Base-by-base conservation (phyloP, 2,888 invertebrate genomes). In the Chalcosyrphus nemorum region DNA sequence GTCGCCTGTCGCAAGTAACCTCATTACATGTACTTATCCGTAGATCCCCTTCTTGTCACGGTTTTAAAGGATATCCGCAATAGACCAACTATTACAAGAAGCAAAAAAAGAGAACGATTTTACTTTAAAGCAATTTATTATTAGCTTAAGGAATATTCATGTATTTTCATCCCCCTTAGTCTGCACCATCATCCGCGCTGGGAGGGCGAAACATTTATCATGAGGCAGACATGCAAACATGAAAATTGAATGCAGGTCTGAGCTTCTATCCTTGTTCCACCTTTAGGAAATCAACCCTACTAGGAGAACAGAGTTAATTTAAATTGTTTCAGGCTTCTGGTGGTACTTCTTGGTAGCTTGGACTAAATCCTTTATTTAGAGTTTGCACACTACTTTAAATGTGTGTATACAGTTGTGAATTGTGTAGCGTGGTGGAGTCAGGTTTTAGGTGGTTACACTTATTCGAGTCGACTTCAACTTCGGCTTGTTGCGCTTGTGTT, bases 161-260 rank as follows among this genome's bases (percentile, higher is more conserved):
- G 75, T 41, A 45, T 56, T 66, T 65, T 21, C 47, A 57, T 57
- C 45, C 65, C 65, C 29, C 29, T 29, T 35, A 52, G 66, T 59
- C 56, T 56, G 50, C 47, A 61, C 45, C 76, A 52, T 63, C 54
- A 52, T 41, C 29, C 54, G 47, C 21, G n/a, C 19, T 13, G 21
- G 13, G 17, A 21, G 29, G 52, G 59, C 45, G 45, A 19, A 76
- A 43, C 59, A 77, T 77, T 77, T 59, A 77, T 77, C 68, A 77
- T 61, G 61, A 24, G 45, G 54, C 45, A 77, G 68, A 68, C 68
- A 77, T 70, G 76, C 76, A 77, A 77, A 68, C 76, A 70, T 77
- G 76, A 43, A 77, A 68, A 77, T 70, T 77, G 76, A 77, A 77
- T 77, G 76, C 68, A 41, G 68, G 76, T 59, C 68, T 68, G 76